A percentile compares a stretch with the other conserved stretches of the same genome.
phyloP scores from a whole-genome alignment of 2,888 invertebrate species.

The Agrochola litura region DNA sequence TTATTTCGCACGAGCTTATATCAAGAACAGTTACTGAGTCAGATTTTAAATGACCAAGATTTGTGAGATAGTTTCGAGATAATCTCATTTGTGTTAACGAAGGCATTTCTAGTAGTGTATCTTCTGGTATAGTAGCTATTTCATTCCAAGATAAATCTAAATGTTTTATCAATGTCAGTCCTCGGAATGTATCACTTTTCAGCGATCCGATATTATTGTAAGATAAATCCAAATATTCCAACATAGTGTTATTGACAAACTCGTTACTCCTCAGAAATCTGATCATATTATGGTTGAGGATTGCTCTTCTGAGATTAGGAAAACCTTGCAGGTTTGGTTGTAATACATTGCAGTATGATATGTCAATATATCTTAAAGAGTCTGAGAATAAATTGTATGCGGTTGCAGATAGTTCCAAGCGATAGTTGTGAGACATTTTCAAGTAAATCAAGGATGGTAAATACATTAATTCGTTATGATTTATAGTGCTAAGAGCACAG shows the following conservation, averaged over 20 bases:
- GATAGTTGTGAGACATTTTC: conserved; percentile 91
- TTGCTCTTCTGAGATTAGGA: conserved; percentile 90
- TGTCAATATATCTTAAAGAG: conserved; percentile 90
- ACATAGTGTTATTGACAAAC: conserved; percentile 91
- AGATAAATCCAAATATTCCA: conserved; percentile 92
- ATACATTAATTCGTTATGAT: conserved; percentile 89
- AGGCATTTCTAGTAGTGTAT: conserved; percentile 91
- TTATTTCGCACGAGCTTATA: conserved; percentile 92
- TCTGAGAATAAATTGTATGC: conserved; percentile 84
- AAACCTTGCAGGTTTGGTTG: conserved; percentile 91
- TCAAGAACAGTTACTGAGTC: conserved; percentile 91
- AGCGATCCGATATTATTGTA: conserved; percentile 92
- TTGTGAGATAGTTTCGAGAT: conserved; percentile 92
- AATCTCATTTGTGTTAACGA: conserved; percentile 91
- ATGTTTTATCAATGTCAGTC: conserved; percentile 89
- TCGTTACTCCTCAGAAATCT: conserved; percentile 89
- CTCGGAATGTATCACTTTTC: conserved; percentile 91
- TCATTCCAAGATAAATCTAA: conserved; percentile 94
- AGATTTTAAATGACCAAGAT: conserved; percentile 90
- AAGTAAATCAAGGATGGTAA: conserved; percentile 91
- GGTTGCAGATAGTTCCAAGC: conserved; percentile 85
- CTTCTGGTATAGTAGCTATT: conserved; percentile 90
- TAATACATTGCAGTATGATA: conserved; percentile 92
- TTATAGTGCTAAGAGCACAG: conserved; percentile 89
- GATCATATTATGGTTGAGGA: conserved; percentile 92